Base-by-base conservation (phyloP, 2,888 invertebrate species). In the Auanema sp. region DNA sequence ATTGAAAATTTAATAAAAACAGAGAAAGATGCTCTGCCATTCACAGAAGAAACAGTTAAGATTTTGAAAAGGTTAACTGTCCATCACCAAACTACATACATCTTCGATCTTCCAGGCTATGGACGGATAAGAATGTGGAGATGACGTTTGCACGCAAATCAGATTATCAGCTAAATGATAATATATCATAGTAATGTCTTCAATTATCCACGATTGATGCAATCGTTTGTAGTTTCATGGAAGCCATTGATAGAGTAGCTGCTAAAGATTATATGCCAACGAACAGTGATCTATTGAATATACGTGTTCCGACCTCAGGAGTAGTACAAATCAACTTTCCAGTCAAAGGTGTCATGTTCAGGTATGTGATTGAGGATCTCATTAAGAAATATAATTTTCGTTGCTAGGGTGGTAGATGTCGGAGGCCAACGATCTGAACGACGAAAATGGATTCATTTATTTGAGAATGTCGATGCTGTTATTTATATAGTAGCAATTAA, bases 381-480 rank as follows among this genome's bases (percentile, higher is more conserved):
- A 16, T 25, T 25, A 24, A 6, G 10, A 11, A 4, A 23, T 10
- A 52, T 51, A 18, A 51, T 23, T 4, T 4, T 23, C 21, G 21
- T 58, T 56, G 65, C 18, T 57, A 75, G 75, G 18, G 70, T 75
- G 21, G 70, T 65, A 58, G 75, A 75, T 54, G 75, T 75, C 12
- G 75, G 75, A 10, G 75, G 75, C 0, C 75, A 75, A 56, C 64
- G 75, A 16, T 72, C 72, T 0, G 75, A 75, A 41, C 63, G 75
- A 12, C 60, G 71, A 10, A 75, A 75, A 58, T 75, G 75, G 75
- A 75, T 75, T 21, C 75, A 75, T 58, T 33, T 69, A 1, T 75
- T 75, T 40, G 75, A 75, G 41, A 69, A 75, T 52, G 75, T 75
- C n/a, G 66, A 73, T 50, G 72, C 71, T 0, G 64, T 71, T 8